phyloP scores from a whole-genome alignment of 2,888 invertebrate genomes.

The Capitulum mitella region DNA sequence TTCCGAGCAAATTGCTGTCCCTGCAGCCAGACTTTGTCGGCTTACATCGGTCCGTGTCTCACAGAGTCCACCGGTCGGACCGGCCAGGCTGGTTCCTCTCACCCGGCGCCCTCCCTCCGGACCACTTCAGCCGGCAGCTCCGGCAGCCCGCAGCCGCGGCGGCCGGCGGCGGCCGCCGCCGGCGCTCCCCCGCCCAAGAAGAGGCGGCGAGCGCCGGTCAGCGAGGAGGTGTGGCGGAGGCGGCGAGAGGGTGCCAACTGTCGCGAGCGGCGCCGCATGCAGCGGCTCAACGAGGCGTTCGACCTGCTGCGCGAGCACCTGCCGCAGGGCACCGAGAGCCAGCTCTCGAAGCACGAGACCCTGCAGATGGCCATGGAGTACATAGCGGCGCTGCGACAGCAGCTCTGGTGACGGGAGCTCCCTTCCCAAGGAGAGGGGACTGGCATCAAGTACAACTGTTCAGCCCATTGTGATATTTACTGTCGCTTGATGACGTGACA shows the following conservation, averaged over 20 bases:
- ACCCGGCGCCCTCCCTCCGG: no score
- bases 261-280: neutral
- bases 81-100: no score
- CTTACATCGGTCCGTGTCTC: no score
- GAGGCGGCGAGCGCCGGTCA: neutral
- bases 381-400: neutral
- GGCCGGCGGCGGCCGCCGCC: neutral
- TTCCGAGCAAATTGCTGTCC: no score
- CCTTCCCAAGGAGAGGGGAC: no score
- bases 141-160: neutral
- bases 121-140: no score
- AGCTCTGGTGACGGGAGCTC: neutral
- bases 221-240: neutral
- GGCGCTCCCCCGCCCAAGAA: neutral
- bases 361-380: conserved; percentile 14
- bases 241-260: neutral
- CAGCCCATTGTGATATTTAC: no score
- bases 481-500: no score
- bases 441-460: no score
- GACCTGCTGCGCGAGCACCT: neutral
- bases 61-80: no score
- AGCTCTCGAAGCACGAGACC: conserved; percentile 1
- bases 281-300: conserved; percentile 3
- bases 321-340: neutral
- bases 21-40: no score